These are phyloP conservation scores for Montipora foliosa DNA, from an alignment of 64 coral and sea anemone genomes.

Conservation along the genomic window DNA sequence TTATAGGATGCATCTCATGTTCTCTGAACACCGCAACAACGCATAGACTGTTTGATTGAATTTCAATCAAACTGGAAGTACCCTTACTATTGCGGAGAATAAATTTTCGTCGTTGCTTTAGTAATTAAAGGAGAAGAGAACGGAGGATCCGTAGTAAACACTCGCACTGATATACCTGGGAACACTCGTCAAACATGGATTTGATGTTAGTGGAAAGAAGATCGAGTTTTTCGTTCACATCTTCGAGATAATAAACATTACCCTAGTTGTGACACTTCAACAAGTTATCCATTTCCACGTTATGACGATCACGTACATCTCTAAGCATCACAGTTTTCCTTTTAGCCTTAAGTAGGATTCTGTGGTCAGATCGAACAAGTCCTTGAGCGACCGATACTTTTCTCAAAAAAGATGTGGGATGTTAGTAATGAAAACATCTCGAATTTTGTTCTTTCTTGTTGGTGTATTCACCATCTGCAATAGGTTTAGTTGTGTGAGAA, in stretches of 20 bases:
- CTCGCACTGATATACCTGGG: not conserved
- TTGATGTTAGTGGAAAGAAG: not conserved
- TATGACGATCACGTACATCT: too few species aligned
- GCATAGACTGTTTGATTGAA: not conserved
- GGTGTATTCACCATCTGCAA: not conserved
- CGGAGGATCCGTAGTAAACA: not conserved
- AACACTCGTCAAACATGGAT: too few species aligned
- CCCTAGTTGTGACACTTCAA: not conserved
- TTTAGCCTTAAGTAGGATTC: too few species aligned
- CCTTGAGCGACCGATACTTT: not conserved
- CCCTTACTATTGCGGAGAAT: not conserved
- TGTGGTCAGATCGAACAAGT: not conserved
- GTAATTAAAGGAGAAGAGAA: not conserved
- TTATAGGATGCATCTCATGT: conserved; percentile 8
- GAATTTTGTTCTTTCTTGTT: not conserved
- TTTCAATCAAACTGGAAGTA: not conserved
- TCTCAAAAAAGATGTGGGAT: not conserved
- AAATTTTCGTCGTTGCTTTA: not conserved
- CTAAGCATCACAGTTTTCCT: too few species aligned
- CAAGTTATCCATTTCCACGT: not conserved
- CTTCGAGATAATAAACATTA: not conserved
- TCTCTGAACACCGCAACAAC: too few species aligned
- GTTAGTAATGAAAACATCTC: not conserved
- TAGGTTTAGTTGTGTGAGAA: not conserved
- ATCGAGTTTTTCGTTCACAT: not conserved